Evolutionary conservation across 1,140 invertebrate species (phyloP), one percentile per base, ranked within the genome.

Genomic region (Brevipalpus yothersi): DNA sequence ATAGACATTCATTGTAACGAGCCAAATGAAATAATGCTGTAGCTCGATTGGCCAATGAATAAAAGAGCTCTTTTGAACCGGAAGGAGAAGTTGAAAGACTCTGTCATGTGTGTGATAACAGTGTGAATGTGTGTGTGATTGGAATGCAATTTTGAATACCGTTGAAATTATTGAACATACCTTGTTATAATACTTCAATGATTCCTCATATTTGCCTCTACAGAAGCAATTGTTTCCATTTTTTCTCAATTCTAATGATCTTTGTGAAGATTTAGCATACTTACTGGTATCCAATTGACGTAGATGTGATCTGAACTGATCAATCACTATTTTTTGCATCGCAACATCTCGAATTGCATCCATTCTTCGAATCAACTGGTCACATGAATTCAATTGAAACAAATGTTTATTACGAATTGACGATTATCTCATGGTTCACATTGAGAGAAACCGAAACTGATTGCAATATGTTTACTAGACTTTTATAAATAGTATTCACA

Each of bases 1-100:
- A 53, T 21, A 75, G 55, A 62, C 72, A 72, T 17, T 66, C 62
- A 21, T 81, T 72, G 69, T 79, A 81, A 59, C 79, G 75, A 56
- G 81, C 74, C 67, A 89, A 67, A 68, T 90, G 84, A 67, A 82
- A 87, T 5, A 89, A 73, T 1, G 82, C 80, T 1, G 88, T 88
- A 12, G 88, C 92, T 56, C 89, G 77, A 70, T 93, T 94, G 4
- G 84, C 86, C 62, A 83, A 76, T 3, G 83, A 75, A 47, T 90
- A 77, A 0, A 84, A 75, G 1, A 86, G 66, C 53, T 86, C 79
- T 67, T 68, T 61, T 15, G 58, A 56, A 51, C 60, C 56, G 42
- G 12, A 41, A 23, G 53, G 53, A 23, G 53, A 13, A n/a, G 31
- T 23, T 40, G 31, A 23, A 40, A 40, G 11, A 12, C 13, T 21